Base-by-base conservation (phyloP, 2,113 vertebrate genomes). In the Balaeniceps rex region DNA sequence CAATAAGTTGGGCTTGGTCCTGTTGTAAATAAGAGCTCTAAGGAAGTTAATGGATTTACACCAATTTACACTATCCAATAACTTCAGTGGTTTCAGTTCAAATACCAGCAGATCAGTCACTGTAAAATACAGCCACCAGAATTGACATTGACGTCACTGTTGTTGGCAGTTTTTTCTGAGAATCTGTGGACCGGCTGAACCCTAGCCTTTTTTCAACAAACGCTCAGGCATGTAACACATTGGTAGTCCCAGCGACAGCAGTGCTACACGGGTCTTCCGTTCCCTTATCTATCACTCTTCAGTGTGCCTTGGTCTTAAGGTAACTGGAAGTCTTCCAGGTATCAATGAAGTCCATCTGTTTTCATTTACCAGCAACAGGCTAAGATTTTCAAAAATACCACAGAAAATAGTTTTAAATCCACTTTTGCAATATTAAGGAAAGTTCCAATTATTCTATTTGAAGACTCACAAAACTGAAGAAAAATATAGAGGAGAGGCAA, bases 41-140 rank as follows among this genome's bases (percentile, higher is more conserved):
- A 65, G 87, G 16, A 57, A 58, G 19, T 57, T 61, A 63, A 69
- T 40, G 21, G 51, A 63, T 74, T 89, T 74, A 91, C 28, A 91
- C 14, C 33, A 54, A 72, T 80, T 91, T 36, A 74, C 49, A 68
- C n/a, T 44, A 38, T 2, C 52, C 46, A 69, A 4, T 83, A 94
- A 88, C 54, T 77, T 86, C 7, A 86, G 29, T 10, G 11, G 26
- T 96, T 90, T 88, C 76, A 83, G 26, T 63, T 21, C 68, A 86
- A 93, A 96, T 86, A 92, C 79, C 92, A 90, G 82, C 75, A 88
- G 79, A 70, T 47, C 87, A 85, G 68, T 42, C 84, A 94, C 63
- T 0, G 0, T 66, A 83, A 93, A 93, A 92, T 15, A 36, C 36
- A 69, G 63, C 25, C 58, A 88, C 19, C 82, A 96, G 47, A 86